Evolutionary conservation across 2,888 invertebrate genomes (phyloP), one percentile per base, ranked within the genome.

Genomic region (Noctua fimbriata): DNA sequence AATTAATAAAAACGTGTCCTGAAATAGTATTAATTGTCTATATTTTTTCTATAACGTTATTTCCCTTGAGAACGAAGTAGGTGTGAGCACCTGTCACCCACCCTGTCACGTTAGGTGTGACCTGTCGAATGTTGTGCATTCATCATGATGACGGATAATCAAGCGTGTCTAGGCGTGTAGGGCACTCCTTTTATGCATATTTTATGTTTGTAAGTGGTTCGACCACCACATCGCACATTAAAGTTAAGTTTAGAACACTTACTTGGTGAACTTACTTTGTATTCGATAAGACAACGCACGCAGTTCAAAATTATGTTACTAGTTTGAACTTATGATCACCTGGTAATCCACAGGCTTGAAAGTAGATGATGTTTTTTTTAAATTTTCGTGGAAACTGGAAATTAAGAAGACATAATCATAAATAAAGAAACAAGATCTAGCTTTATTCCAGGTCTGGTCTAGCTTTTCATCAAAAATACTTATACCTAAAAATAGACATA

Each of bases 11-110:
- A 73, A 55, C 44, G 63, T 78, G 70, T 60, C 32, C 47, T 78
- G 69, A 67, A 65, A 74, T 69, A 74, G 52, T 78, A 69, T 60
- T 55, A 69, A 69, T 60, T 44, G 49, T 52, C 49, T 18, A 76
- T 60, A 32, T 44, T 75, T 83, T 84, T 77, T 66, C 65, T 65
- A 49, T 70, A 49, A 6, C 41, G 21, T 28, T 74, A 77, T 81
- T 87, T 87, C 87, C 81, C 84, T 75, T 85, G 87, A 67, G 87
- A 81, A 85, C 67, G 60, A 55, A 41, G 79, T 84, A 81, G 65
- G 71, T 74, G 69, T 36, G 21, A 7, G 69, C 87, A 85, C 63
- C 87, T 87, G 85, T 79, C 85, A 86, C n/a, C 9, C 85, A 86
- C n/a, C 9, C 49, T 74, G 84, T 78, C 76, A 81, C 58, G 73